Evolutionary conservation across 2,113 vertebrate species (phyloP), one percentile per base, ranked within the genome.

Genomic region (Takifugu bimaculatus): DNA sequence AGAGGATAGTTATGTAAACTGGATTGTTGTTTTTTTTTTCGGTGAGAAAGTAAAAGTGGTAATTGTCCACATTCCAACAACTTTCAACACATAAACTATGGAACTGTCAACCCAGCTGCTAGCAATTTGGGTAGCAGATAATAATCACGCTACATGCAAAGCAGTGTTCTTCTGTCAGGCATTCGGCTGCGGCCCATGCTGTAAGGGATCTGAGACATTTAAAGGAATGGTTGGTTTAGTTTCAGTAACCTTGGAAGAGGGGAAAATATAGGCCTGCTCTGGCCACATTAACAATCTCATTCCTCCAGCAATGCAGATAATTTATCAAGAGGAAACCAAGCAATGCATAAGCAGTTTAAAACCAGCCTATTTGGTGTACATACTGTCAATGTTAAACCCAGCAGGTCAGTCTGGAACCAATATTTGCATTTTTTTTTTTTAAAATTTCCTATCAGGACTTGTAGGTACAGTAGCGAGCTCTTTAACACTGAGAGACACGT

Each of bases 31-130:
- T 83, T 83, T 88, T 88, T 39, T 39, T 39, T 39, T 39, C 29
- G 9, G 85, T 92, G 91, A 93, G 91, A 94, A 94, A 91, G 80
- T 91, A 88, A 92, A 93, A 92, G 92, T 92, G 82, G 88, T 91
- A 93, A 94, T 90, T 94, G 93, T 93, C 91, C 90, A 74, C 93
- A 95, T 95, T 94, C 93, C 93, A 92, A 91, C 91, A 80, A 87
- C 93, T 39, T 94, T 92, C 91, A 88, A 93, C 93, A 91, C 73
- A 93, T 92, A 95, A 95, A 94, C 92, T 92, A 79, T 83, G 60
- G 84, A 90, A 92, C 89, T 80, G 87, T 93, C 80, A 88, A 87
- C 32, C 80, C 92, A 96, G 93, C 93, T 96, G 93, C 88, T 93
- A 94, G 91, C 92, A 94, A 94, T 94, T 94, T 94, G 75, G 90